These are phyloP conservation scores for Vanacampus margaritifer DNA, from an alignment of 2,113 vertebrate genomes.

Conservation along the genomic window DNA sequence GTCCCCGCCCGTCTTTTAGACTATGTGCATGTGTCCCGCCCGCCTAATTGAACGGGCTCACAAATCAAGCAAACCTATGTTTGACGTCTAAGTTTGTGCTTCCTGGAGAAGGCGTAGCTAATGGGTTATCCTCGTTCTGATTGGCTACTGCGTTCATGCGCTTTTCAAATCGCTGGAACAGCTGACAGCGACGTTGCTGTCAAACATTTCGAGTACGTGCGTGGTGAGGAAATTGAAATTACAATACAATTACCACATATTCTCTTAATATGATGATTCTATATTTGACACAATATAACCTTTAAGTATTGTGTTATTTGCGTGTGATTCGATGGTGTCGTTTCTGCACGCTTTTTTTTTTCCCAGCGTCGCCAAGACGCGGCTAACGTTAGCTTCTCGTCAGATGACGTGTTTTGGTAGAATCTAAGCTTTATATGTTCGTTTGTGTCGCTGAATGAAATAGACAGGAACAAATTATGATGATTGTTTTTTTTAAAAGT, in stretches of 20 bases:
- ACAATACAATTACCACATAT: background rate
- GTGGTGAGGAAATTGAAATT: slow-evolving; percentile 21
- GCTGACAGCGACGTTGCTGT: slow-evolving; percentile 41
- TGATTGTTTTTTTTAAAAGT: too few relatives aligned
- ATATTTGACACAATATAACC: background rate
- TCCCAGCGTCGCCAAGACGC: background rate
- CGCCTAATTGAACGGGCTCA: accelerated
- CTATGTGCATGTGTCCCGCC: background rate
- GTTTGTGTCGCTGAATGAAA: background rate
- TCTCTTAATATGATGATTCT: background rate
- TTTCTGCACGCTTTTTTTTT: background rate
- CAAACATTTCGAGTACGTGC: slow-evolving; percentile 27
- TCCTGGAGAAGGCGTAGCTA: slow-evolving; percentile 5
- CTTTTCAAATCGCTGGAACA: slow-evolving; percentile 53
- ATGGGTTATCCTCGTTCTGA: background rate
- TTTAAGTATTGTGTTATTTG: background rate
- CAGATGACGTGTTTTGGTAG: background rate
- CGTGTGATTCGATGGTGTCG: background rate
- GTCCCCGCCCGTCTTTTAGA: background rate
- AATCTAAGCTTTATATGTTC: too few relatives aligned
- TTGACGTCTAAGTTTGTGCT: accelerated
- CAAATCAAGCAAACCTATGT: background rate
- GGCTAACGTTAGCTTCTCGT: background rate
- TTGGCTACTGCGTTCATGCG: slow-evolving; percentile 40
- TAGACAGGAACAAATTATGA: background rate